Evolutionary conservation across 2,888 invertebrate genomes (phyloP), one percentile per base, ranked within the genome.

Genomic region (Nemurella pictetii): DNA sequence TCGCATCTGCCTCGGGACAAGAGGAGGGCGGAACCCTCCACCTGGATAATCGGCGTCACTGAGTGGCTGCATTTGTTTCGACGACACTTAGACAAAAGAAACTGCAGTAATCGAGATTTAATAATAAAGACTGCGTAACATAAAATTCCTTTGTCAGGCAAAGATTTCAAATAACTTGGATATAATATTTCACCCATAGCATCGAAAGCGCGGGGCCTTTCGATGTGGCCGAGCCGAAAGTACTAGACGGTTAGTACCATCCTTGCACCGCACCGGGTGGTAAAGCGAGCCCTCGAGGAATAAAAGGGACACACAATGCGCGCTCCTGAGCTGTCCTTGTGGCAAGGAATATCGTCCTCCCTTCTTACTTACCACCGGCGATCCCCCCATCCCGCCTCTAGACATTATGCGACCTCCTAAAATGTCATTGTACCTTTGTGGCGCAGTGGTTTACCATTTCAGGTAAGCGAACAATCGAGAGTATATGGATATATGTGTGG

Each of bases 281-380:
- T 84, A 32, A 28, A 36, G 35, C 1, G 83, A 80, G 84, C 84
- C 84, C 84, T 55, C 25, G n/a, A 72, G 28, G 26, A 7, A 29
- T 36, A 78, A n/a, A 74, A 84, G 80, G 35, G 55, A 36, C 80
- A 83, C 74, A 83, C 28, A 83, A 26, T 9, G 28, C 55, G 1
- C 25, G 9, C 35, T 82, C 82, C 55, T 55, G 72, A 27, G 75
- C 28, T 83, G 84, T 80, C 85, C 85, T 85, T 85, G 85, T 77
- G 85, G 80, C 80, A 55, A 55, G 55, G 55, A 55, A 32, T 55
- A 77, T 28, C 25, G 28, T n/a, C 73, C 9, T 30, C 83, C 84
- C 84, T 80, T 73, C 35, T 36, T 84, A 83, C 81, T 85, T 84
- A 84, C 84, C 85, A 81, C 81, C 55, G 80, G 29, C 84, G 35